Evolutionary conservation across 2,113 vertebrate species (phyloP).

Genomic region (Crocuta crocuta): DNA sequence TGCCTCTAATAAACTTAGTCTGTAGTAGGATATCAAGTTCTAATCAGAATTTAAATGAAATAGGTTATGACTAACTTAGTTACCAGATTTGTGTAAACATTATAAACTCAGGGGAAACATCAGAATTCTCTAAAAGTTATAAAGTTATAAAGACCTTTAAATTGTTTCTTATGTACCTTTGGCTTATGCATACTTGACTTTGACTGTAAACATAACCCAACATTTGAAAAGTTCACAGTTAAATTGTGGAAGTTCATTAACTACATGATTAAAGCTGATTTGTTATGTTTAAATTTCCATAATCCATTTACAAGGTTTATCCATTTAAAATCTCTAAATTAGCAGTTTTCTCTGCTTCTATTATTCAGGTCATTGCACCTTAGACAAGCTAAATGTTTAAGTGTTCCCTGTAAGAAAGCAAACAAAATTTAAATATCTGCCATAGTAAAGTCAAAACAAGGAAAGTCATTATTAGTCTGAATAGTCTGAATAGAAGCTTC

Average conservation of each 20-base stretch:
- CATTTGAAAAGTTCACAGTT: slow-evolving; percentile 85
- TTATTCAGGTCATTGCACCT: slow-evolving; percentile 84
- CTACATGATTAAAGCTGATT: slow-evolving; percentile 87
- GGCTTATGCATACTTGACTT: slow-evolving; percentile 80
- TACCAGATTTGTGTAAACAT: background rate
- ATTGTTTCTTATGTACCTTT: slow-evolving; percentile 66
- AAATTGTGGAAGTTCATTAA: slow-evolving; percentile 85
- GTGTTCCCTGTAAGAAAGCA: slow-evolving; percentile 83
- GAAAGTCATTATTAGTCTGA: slow-evolving; percentile 79
- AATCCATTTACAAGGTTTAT: slow-evolving; percentile 85
- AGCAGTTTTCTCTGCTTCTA: slow-evolving; percentile 85
- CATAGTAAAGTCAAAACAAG: slow-evolving; percentile 84
- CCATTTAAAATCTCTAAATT: slow-evolving; percentile 87
- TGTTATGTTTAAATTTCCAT: slow-evolving; percentile 89
- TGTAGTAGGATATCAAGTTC: background rate
- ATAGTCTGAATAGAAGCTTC: slow-evolving; percentile 43
- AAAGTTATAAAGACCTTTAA: slow-evolving; percentile 53
- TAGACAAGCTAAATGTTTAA: slow-evolving; percentile 88
- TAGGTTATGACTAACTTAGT: slow-evolving; percentile 13
- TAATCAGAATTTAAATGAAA: slow-evolving; percentile 47
- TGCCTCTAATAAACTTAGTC: background rate
- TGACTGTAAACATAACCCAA: slow-evolving; percentile 77
- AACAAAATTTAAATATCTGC: slow-evolving; percentile 87
- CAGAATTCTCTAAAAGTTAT: slow-evolving; percentile 31
- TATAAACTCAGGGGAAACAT: slow-evolving; percentile 35